phyloP scores from a whole-genome alignment of 2,888 invertebrate species.

The Meandrusa payeni region DNA sequence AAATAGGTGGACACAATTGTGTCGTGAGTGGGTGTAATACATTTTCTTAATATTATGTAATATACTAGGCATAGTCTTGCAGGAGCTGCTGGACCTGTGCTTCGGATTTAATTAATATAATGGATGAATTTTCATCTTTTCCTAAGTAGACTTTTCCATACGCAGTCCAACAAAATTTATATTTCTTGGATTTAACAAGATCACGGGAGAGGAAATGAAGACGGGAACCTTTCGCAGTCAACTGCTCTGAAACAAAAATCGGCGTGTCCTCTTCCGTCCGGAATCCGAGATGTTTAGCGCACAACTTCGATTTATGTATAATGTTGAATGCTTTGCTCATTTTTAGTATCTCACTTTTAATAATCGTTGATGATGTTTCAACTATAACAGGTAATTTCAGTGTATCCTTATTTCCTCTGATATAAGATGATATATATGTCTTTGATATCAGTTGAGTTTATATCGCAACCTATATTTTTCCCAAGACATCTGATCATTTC shows the following conservation, averaged over 20 bases:
- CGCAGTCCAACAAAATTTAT: constrained; percentile 29
- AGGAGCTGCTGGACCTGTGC: constrained; percentile 14
- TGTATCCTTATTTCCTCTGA: constrained; percentile 1
- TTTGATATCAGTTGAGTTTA: constrained; percentile 21
- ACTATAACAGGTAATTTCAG: constrained; percentile 27
- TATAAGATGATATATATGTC: constrained; percentile 22
- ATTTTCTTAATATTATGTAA: no score
- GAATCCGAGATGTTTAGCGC: constrained; percentile 25
- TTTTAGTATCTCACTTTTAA: constrained; percentile 13
- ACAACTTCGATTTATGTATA: constrained; percentile 21
- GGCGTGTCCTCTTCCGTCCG: no score
- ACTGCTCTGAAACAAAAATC: constrained; percentile 19
- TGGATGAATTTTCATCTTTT: constrained; percentile 19
- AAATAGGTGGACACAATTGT: no score
- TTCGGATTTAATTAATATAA: constrained; percentile 22
- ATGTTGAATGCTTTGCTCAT: no score
- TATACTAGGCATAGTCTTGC: no score
- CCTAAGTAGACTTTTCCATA: constrained; percentile 21
- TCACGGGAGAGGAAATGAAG: constrained; percentile 1
- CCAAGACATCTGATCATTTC: constrained; percentile 23
- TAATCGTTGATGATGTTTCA: constrained; percentile 27
- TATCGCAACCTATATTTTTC: constrained; percentile 13
- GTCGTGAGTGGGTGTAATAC: no score
- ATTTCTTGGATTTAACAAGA: constrained; percentile 12
- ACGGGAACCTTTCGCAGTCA: constrained; percentile 14